Evolutionary conservation across 2,113 vertebrate species (phyloP).

Genomic region (Nothocercus nigrocapillus): DNA sequence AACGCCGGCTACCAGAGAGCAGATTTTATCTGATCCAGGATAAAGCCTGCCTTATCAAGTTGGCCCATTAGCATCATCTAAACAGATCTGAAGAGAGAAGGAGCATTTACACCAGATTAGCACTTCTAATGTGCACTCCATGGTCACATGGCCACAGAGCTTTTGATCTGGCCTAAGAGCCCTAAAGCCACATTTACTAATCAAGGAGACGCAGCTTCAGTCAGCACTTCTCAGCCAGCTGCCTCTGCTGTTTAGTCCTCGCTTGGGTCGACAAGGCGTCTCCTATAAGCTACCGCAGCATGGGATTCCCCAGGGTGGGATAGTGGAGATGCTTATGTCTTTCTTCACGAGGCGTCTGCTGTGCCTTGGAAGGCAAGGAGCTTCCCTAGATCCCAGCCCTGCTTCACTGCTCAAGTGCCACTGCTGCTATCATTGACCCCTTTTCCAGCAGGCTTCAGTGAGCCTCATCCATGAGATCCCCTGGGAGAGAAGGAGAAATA

Average conservation of each 20-base stretch:
- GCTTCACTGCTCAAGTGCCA: not conserved
- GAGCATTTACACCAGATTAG: not conserved
- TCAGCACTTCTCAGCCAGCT: not conserved
- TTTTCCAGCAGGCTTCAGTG: not conserved
- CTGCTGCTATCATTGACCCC: not conserved
- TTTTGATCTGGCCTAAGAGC: not conserved
- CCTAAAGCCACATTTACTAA: not conserved
- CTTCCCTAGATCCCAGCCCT: not conserved
- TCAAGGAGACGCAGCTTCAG: accelerated
- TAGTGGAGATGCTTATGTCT: not conserved
- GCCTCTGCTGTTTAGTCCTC: not conserved
- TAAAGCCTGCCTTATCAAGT: not conserved
- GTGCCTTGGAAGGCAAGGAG: not conserved
- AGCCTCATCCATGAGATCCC: not conserved
- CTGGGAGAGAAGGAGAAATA: not conserved
- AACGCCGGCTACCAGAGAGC: not conserved
- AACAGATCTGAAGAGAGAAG: not conserved
- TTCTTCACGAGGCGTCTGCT: not conserved
- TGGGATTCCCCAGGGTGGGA: not conserved
- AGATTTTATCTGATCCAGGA: not conserved
- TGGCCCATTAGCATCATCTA: not conserved
- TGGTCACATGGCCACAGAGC: not conserved
- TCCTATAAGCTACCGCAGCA: not conserved
- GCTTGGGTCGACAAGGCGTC: not conserved
- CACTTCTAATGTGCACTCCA: not conserved